Evolutionary conservation across 1,140 invertebrate genomes (phyloP).

Genomic region (Drosophila sechellia): DNA sequence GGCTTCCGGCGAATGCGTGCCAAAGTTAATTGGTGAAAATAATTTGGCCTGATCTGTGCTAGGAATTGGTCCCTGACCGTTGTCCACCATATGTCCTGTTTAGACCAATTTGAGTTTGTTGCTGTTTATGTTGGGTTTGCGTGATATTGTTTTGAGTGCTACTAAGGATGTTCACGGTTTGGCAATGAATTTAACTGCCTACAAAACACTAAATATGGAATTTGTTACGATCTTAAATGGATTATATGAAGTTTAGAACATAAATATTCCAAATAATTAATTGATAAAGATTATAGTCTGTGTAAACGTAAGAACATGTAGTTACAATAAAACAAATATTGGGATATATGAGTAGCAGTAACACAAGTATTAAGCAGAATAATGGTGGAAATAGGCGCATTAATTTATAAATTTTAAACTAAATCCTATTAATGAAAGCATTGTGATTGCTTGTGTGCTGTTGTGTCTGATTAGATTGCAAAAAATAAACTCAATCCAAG

Average conservation of each 20-base stretch:
- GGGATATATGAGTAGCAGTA: background rate
- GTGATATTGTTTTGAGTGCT: constrained; percentile 6
- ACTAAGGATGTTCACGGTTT: constrained; percentile 3
- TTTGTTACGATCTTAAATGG: background rate
- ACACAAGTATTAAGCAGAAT: background rate
- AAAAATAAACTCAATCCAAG: background rate
- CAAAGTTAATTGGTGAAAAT: constrained; percentile 50
- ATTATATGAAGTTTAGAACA: background rate
- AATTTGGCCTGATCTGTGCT: constrained; percentile 44
- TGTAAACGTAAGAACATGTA: background rate
- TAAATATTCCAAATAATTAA: background rate
- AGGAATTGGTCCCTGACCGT: constrained; percentile 37
- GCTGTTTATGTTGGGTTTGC: constrained; percentile 8
- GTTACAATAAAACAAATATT: background rate
- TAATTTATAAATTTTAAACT: background rate
- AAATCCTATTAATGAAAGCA: too few species aligned
- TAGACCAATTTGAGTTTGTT: constrained; percentile 8
- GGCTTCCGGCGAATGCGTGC: constrained; percentile 17
- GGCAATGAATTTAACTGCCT: constrained; percentile 1
- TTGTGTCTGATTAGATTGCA: background rate
- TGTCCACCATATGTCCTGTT: constrained; percentile 41
- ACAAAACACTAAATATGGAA: background rate
- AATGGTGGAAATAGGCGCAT: background rate
- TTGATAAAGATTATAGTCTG: too few species aligned
- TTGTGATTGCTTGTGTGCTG: too few species aligned